Conservation (phyloP, 1,140 invertebrate genomes). For the Ladona fulva region DNA sequence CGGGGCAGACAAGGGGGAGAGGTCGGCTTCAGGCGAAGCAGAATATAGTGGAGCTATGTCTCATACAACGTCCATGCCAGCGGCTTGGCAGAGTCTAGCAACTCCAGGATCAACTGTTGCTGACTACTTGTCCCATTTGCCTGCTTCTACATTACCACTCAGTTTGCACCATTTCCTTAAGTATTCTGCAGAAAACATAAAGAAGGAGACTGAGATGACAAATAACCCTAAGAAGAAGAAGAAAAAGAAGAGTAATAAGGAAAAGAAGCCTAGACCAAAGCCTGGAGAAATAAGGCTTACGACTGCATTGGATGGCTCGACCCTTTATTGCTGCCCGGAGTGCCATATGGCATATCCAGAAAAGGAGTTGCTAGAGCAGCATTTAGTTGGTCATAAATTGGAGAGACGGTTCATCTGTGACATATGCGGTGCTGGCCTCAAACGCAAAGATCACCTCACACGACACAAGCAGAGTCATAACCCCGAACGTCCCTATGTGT, state of each 20-base stretch:
- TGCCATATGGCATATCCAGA: conserved; percentile 70
- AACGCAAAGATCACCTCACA: conserved; percentile 69
- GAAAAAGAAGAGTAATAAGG: conserved; percentile 68
- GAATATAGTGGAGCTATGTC: conserved; percentile 40
- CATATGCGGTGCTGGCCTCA: conserved; percentile 69
- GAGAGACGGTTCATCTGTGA: conserved; percentile 74
- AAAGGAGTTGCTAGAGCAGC: conserved; percentile 63
- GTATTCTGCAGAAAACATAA: conserved; percentile 68
- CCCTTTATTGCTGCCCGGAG: conserved; percentile 65
- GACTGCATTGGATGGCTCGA: conserved; percentile 58
- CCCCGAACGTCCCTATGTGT: conserved; percentile 66
- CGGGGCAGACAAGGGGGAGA: conserved; percentile 29
- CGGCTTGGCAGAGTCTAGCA: conserved; percentile 63
- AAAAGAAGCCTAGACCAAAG: conserved; percentile 68
- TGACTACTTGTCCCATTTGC: conserved; percentile 67
- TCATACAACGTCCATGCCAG: conserved; percentile 41
- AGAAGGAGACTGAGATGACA: conserved; percentile 49
- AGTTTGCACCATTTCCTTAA: conserved; percentile 75
- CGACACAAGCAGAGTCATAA: conserved; percentile 69
- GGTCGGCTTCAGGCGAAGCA: conserved; percentile 29
- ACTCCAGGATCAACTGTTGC: conserved; percentile 66
- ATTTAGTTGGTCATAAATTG: conserved; percentile 65
- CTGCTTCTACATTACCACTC: conserved; percentile 61
- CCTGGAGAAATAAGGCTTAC: conserved; percentile 57
- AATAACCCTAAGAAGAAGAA: conserved; percentile 65